Conservation (phyloP, 1,140 invertebrate genomes). For the Melanaphis sacchari region DNA sequence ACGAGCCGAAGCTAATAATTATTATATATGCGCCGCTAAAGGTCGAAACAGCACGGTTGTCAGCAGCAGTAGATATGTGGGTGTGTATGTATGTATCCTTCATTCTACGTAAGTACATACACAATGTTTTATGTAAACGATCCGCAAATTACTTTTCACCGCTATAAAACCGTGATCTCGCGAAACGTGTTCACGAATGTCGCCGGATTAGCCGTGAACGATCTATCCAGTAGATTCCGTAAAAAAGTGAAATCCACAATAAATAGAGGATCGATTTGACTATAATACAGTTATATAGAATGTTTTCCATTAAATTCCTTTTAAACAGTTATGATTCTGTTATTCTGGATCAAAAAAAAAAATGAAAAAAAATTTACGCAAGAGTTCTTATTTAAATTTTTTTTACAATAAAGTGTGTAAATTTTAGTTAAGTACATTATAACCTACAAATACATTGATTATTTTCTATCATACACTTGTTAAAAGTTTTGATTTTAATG, state of each 20-base stretch:
- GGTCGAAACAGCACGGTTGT: neutral
- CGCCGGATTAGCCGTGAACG: neutral
- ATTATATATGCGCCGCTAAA: neutral
- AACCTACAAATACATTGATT: no score
- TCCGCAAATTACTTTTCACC: neutral
- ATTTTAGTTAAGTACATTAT: no score
- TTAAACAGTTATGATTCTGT: neutral
- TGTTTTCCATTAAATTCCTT: neutral
- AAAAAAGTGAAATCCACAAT: neutral
- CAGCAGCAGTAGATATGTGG: neutral
- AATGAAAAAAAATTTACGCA: neutral
- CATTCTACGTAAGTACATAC: neutral
- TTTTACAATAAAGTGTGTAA: no score
- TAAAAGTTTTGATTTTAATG: no score
- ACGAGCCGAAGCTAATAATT: neutral
- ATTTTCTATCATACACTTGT: no score
- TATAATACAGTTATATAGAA: neutral
- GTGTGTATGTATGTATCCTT: neutral
- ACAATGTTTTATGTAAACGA: neutral
- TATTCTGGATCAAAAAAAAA: neutral
- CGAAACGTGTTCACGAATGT: neutral
- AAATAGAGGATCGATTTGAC: neutral
- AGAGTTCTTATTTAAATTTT: no score
- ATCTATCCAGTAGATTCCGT: neutral
- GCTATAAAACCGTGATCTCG: neutral